Evolutionary conservation across 2,797 vertebrate species (phyloP).

Genomic region (Lerista edwardsae): DNA sequence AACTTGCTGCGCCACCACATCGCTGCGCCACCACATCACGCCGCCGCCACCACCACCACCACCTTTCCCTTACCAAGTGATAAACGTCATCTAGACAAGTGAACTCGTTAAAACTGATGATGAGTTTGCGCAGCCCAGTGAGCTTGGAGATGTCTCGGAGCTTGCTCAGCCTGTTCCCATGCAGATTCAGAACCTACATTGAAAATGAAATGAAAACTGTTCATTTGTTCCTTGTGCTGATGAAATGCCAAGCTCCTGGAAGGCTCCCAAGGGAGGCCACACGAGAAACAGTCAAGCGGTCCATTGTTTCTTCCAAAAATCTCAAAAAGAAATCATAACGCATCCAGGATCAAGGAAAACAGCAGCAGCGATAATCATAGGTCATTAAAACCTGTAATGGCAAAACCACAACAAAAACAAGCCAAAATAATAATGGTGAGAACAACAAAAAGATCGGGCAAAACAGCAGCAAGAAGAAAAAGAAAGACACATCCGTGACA

Average conservation of each 20-base stretch:
- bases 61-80: constrained; percentile 83
- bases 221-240: background rate
- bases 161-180: constrained; percentile 83
- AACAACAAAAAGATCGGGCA: background rate
- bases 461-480: background rate
- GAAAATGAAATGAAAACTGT: constrained; percentile 36
- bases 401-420: background rate
- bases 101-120: constrained; percentile 85
- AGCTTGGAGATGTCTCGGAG: constrained; percentile 83
- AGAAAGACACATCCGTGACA: background rate
- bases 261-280: no score
- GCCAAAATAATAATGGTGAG: background rate
- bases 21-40: no score
- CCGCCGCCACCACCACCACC: no score
- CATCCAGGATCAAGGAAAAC: background rate
- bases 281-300: no score
- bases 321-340: no score
- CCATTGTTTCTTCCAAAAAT: no score
- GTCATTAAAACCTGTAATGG: background rate
- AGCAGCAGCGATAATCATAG: background rate
- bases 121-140: constrained; percentile 78
- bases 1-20: no score
- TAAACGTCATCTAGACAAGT: constrained; percentile 83
- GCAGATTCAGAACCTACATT: constrained; percentile 84
- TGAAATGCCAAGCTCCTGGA: no score